A percentile compares a stretch with the other conserved stretches of the same genome.
phyloP scores from a whole-genome alignment of 2,888 invertebrate species.

The Panopea generosa region DNA sequence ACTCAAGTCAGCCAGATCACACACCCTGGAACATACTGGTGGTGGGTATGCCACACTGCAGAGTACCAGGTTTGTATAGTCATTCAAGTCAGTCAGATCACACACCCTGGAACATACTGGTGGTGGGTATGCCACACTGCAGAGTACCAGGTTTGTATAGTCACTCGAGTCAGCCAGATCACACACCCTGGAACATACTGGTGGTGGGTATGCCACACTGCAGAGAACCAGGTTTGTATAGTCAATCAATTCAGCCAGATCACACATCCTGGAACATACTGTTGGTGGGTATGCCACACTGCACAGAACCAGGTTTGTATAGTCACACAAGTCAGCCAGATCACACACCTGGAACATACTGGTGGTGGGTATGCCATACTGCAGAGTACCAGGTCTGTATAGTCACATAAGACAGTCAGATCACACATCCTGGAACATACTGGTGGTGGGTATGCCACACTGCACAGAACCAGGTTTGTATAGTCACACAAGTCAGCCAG shows the following conservation, averaged over 20 bases:
- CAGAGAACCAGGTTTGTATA: conserved; percentile 11
- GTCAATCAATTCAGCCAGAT: conserved; percentile 17
- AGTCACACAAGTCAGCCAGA: too few species aligned
- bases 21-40: conserved; percentile 39
- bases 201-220: conserved; percentile 56
- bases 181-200: conserved; percentile 38
- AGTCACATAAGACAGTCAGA: too few species aligned
- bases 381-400: conserved; percentile 41
- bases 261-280: conserved; percentile 35
- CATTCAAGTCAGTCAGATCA: conserved; percentile 22
- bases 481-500: too few species aligned
- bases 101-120: conserved; percentile 39
- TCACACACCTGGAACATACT: conserved; percentile 28
- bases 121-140: too few species aligned
- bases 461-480: conserved; percentile 51
- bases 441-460: conserved; percentile 57
- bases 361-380: conserved; percentile 57
- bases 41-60: conserved; percentile 57
- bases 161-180: conserved; percentile 23
- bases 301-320: conserved; percentile 52
- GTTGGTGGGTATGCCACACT: conserved; percentile 57
- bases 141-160: too few species aligned
- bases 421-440: conserved; percentile 37
- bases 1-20: too few species aligned
- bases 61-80: conserved; percentile 40